Percentiles rank a stretch among this genome's conserved stretches.
These are phyloP conservation scores for Romanogobio albipinnatus DNA, from an alignment of 2,113 vertebrate genomes.

Conservation along the genomic window DNA sequence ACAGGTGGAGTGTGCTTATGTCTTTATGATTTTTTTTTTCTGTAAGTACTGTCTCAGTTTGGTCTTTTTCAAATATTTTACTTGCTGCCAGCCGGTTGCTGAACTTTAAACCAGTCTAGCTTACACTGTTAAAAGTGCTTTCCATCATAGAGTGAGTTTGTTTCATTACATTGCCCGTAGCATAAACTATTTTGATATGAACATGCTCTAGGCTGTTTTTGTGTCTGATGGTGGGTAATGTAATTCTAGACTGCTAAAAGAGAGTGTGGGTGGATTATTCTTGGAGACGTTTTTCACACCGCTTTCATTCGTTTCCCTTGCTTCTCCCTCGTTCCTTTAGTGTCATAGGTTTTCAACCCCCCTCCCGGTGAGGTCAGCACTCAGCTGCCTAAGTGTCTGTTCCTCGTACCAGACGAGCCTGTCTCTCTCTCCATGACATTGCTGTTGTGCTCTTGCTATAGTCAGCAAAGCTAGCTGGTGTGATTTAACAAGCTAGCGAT, in stretches of 20 bases:
- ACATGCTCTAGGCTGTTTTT: slow-evolving; percentile 1
- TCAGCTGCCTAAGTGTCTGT: slow-evolving; percentile 45
- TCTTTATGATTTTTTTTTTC: not conserved
- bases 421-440: slow-evolving; percentile 35
- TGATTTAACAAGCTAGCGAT: slow-evolving; percentile 28
- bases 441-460: slow-evolving; percentile 34
- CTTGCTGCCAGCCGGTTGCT: not conserved
- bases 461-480: slow-evolving; percentile 24
- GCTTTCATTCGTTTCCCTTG: slow-evolving; percentile 31
- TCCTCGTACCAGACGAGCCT: slow-evolving; percentile 45
- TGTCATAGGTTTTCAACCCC: slow-evolving; percentile 30
- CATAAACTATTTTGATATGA: slow-evolving; percentile 19
- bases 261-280: slow-evolving; percentile 41
- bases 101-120: slow-evolving; percentile 19
- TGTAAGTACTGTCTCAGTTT: not conserved
- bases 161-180: not conserved
- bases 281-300: slow-evolving; percentile 26
- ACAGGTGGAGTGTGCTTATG: not conserved
- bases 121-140: not conserved
- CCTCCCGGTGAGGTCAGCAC: slow-evolving; percentile 52
- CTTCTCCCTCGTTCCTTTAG: slow-evolving; percentile 7
- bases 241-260: slow-evolving; percentile 20
- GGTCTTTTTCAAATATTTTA: not conserved
- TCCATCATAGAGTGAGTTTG: not conserved
- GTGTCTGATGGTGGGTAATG: slow-evolving; percentile 4